Evolutionary conservation across 2,888 invertebrate species (phyloP), one percentile per base, ranked within the genome.

Genomic region (Atherix ibis): DNA sequence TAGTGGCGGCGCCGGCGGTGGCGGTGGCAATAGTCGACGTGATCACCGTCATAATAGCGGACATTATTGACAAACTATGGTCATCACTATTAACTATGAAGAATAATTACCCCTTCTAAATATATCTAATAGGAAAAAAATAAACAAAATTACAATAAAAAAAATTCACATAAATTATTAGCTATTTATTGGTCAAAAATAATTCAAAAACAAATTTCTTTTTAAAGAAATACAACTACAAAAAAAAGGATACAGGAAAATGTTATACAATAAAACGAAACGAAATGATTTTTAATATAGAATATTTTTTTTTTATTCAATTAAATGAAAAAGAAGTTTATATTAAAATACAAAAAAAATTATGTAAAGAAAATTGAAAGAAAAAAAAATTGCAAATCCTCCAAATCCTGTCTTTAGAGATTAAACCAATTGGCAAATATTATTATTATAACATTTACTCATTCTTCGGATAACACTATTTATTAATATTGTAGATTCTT

Each of bases 21-120:
- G n/a, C n/a, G n/a, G n/a, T n/a, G 42, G 38, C 12, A 46, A 46
- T 35, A 53, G 53, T 18, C 49, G 61, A 33, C 53, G 59, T 31
- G 59, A 60, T 12, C 59, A 60, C 46, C 48, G 59, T 41, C 58
- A 60, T 32, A 58, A 53, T 37, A 55, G 54, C 18, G 52, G 54
- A 43, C 58, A 61, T 44, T 62, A 62, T 54, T 62, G 59, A 62
- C 43, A 40, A 31, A 57, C 58, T 44, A 59, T 59, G 61, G 50
- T 61, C 43, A 58, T 61, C 34, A 60, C 61, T 46, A 61, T 61
- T 42, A 61, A 60, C 43, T 51, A 61, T 52, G 61, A 61, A 46
- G 51, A 58, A 45, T 50, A 49, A 37, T 15, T 18, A 18, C 27
- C 6, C 26, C 10, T 33, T 30, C n/a, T 18, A 26, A 2, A 5